phyloP scores from a whole-genome alignment of 2,113 vertebrate genomes.

The Melanocharis versteri region DNA sequence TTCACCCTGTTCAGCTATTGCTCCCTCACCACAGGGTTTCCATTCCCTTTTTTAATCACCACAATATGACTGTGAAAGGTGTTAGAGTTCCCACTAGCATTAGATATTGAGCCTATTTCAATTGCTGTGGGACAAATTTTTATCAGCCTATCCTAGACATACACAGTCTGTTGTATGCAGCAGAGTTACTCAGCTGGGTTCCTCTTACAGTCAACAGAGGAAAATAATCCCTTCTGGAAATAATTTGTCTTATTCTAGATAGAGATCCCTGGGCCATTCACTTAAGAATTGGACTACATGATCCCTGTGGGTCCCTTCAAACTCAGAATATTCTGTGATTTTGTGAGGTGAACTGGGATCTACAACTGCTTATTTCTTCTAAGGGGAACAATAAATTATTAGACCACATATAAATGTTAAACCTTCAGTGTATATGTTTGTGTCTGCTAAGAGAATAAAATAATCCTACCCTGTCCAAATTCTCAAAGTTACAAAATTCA shows the following conservation, averaged over 20 bases:
- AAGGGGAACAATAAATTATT: neutral
- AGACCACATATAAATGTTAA: neutral
- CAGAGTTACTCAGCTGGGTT: neutral
- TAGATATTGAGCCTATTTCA: neutral
- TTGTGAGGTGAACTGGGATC: neutral
- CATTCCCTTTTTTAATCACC: neutral
- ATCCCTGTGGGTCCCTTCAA: neutral
- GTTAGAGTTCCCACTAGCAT: neutral
- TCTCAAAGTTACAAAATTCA: neutral
- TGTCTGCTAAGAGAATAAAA: neutral
- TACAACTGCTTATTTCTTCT: neutral
- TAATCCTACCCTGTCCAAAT: neutral
- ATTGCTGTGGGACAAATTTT: neutral
- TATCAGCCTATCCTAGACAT: neutral
- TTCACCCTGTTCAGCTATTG: neutral
- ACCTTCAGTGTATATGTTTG: neutral
- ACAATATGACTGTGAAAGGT: neutral
- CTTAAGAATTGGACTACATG: no score
- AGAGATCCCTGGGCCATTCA: neutral
- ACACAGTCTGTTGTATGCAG: neutral
- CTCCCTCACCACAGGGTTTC: neutral
- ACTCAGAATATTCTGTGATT: neutral
- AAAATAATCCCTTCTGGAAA: neutral
- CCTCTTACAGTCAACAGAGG: neutral
- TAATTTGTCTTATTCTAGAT: neutral